phyloP scores from a whole-genome alignment of 1,140 invertebrate species.

The Drosophila sucinea region DNA sequence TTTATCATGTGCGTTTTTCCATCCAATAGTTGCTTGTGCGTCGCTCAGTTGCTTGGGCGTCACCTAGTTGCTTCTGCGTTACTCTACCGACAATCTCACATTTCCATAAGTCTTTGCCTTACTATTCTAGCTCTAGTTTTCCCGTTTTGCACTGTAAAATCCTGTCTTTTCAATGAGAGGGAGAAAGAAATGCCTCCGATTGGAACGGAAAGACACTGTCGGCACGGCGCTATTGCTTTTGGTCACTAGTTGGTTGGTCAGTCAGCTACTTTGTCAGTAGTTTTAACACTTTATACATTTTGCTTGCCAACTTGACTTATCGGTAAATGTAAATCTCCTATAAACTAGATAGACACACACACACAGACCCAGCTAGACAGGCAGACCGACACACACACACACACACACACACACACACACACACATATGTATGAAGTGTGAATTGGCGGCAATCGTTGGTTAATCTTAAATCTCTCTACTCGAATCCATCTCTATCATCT shows the following conservation, averaged over 20 bases:
- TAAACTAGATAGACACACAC: slow-evolving; percentile 3
- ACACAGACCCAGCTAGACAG: not conserved
- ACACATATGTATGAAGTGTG: slow-evolving; percentile 5
- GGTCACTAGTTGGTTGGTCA: not conserved
- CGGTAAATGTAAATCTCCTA: slow-evolving; percentile 41
- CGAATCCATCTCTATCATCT: slow-evolving; percentile 26
- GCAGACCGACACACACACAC: not conserved
- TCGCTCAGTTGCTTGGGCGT: too few species aligned
- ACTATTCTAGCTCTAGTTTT: too few species aligned
- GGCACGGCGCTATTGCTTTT: not conserved
- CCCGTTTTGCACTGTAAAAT: too few species aligned
- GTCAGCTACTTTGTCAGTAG: slow-evolving; percentile 67
- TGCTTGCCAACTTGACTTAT: slow-evolving; percentile 40
- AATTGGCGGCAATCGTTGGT: slow-evolving; percentile 21
- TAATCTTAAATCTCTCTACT: slow-evolving; percentile 22
- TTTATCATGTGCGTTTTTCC: too few species aligned
- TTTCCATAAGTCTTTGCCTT: too few species aligned
- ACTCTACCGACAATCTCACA: too few species aligned
- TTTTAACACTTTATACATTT: slow-evolving; percentile 58
- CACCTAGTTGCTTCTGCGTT: too few species aligned
- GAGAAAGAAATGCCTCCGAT: too few species aligned
- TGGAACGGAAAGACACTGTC: not conserved
- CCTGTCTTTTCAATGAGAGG: not conserved
- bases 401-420: not conserved
- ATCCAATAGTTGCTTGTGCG: too few species aligned